Evolutionary conservation across 2,113 vertebrate genomes (phyloP).

Genomic region (Hippocampus zosterae): DNA sequence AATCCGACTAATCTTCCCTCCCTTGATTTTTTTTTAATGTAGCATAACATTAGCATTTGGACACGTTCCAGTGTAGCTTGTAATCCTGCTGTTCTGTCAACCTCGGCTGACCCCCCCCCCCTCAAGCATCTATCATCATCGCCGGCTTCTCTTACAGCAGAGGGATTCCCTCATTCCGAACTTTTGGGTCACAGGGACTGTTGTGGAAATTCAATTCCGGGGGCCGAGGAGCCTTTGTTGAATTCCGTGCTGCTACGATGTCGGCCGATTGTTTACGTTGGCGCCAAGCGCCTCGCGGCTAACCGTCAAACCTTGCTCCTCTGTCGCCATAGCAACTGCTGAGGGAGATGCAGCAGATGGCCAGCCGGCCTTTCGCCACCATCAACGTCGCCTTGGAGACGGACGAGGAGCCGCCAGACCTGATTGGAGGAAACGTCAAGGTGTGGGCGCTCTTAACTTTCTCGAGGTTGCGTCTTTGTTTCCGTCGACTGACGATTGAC

Average conservation of each 20-base stretch:
- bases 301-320: constrained; percentile 13
- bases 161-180: not conserved
- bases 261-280: not conserved
- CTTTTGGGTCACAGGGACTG: not conserved
- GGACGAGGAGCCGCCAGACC: constrained; percentile 97
- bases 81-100: constrained; percentile 1
- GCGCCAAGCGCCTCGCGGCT: not conserved
- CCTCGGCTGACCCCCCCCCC: constrained; percentile 29
- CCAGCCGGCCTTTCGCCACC: constrained; percentile 96
- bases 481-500: too few relatives aligned
- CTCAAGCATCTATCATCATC: constrained; percentile 12
- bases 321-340: constrained; percentile 86
- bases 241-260: not conserved
- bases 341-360: constrained; percentile 99
- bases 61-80: constrained; percentile 16
- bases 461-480: not conserved
- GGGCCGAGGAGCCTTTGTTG: not conserved
- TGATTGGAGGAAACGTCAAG: constrained; percentile 97
- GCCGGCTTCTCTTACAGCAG: too few relatives aligned
- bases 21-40: constrained; percentile 27
- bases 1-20: constrained; percentile 43
- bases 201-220: not conserved
- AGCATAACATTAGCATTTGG: constrained; percentile 38
- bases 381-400: constrained; percentile 98
- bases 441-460: constrained; percentile 76